Base-by-base conservation (phyloP, 2,797 vertebrate species). In the Lithobates pipiens region DNA sequence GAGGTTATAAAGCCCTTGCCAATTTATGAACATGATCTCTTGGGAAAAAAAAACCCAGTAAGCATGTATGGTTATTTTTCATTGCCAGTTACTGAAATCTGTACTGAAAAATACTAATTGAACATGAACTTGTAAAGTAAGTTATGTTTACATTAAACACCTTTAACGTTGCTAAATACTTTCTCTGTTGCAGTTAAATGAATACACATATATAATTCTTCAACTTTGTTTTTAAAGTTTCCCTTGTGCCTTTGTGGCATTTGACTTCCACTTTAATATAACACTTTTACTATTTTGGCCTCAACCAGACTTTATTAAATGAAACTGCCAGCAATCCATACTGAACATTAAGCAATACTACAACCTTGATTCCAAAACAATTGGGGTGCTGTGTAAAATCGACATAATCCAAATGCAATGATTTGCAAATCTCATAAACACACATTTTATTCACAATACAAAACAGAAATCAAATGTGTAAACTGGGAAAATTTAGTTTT, bases 1-100 rank as follows among this genome's bases (percentile, higher is more conserved):
- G 0, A 18, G 88, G 90, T 92, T 89, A 88, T 74, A 89, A 89
- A 87, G 88, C 87, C 89, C 86, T 76, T 63, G 88, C 84, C 83
- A 67, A 86, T 87, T 72, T 0, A 0, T 86, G 87, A 86, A 86
- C 44, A 89, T 89, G 88, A 91, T 85, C 88, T 84, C 21, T 90
- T 82, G 27, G 65, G 65, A 29, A 29, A 29, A 29, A 29, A 63
- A n/a, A 54, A 21, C 3, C 18, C 3, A 57, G 16, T 73, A 87
- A 23, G 84, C 88, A 75, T 79, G 0, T 23, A 76, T 68, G 75
- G 86, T 13, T 16, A 23, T 71, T 23, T 72, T 18, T 25, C 27
- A 32, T 70, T 76, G 67, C 88, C 29, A 82, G 85, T 89, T 91
- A 88, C 89, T 80, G 87, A 89, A 89, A 85, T 69, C 23, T 70